A percentile compares a stretch with the other conserved stretches of the same genome.
phyloP scores from a whole-genome alignment of 53 echinoderm and acorn worm species.

The Temnopleurus reevesii region DNA sequence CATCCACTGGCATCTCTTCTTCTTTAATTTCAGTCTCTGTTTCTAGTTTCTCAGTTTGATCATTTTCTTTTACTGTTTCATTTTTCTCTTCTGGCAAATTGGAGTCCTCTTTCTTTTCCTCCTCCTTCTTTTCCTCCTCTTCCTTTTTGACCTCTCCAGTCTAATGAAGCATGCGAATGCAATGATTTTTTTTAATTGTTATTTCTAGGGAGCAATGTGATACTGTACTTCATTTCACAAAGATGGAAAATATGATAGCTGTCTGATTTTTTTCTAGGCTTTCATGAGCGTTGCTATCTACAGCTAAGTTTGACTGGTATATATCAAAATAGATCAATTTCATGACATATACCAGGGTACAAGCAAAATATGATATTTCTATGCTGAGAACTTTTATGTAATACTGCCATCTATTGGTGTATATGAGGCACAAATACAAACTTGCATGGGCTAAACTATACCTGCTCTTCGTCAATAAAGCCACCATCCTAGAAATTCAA shows the following conservation, averaged over 20 bases:
- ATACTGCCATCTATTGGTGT: too few species aligned
- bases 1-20: slow-evolving; percentile 14
- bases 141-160: slow-evolving; percentile 47
- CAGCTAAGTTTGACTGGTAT: neutral
- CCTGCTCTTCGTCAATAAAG: neutral
- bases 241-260: slow-evolving; percentile 22
- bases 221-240: neutral
- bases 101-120: slow-evolving; percentile 11
- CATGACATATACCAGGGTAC: too few species aligned
- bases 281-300: neutral
- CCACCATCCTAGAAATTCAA: neutral
- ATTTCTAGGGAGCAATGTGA: slow-evolving; percentile 52
- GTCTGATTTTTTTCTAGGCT: neutral
- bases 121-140: slow-evolving; percentile 15
- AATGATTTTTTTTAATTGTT: slow-evolving; percentile 22
- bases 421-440: too few species aligned
- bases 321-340: too few species aligned
- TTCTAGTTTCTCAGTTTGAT: neutral
- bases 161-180: slow-evolving; percentile 42
- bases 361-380: too few species aligned
- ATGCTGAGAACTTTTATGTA: too few species aligned
- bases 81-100: neutral
- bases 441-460: too few species aligned
- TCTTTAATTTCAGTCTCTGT: neutral
- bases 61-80: slow-evolving; percentile 30